Evolutionary conservation across 2,888 invertebrate genomes (phyloP).

Genomic region (Galerucella calmariensis): DNA sequence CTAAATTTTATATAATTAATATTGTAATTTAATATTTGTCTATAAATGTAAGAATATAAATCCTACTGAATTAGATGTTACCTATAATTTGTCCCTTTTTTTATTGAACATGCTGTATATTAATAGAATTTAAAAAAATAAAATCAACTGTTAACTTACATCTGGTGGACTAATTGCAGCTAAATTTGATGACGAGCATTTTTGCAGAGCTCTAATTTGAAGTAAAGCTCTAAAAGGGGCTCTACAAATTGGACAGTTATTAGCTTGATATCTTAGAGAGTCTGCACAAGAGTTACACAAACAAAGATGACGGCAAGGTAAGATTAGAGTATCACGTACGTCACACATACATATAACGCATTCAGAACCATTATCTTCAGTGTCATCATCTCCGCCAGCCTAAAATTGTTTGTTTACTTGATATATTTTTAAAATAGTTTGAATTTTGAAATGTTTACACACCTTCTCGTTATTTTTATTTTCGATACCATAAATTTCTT

Average conservation of each 20-base stretch:
- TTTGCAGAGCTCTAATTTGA: slow-evolving; percentile 93
- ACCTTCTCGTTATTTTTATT: slow-evolving; percentile 89
- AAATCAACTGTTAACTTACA: slow-evolving; percentile 64
- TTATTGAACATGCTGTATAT: too few relatives aligned
- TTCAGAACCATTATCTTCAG: slow-evolving; percentile 95
- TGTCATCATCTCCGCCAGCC: slow-evolving; percentile 78
- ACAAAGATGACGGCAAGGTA: slow-evolving; percentile 97
- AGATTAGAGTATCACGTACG: slow-evolving; percentile 93
- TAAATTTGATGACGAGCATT: slow-evolving; percentile 69
- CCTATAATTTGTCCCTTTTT: too few relatives aligned
- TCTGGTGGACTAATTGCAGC: slow-evolving; percentile 72
- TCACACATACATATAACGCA: slow-evolving; percentile 99
- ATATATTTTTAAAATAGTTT: background rate
- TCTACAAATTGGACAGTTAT: slow-evolving; percentile 98
- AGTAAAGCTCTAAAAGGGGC: slow-evolving; percentile 98
- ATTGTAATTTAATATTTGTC: too few relatives aligned
- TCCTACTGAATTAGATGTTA: too few relatives aligned
- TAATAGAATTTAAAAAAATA: background rate
- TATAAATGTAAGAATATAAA: too few relatives aligned
- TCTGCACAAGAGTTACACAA: slow-evolving; percentile 98
- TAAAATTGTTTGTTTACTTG: slow-evolving; percentile 23
- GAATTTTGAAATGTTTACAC: slow-evolving; percentile 13
- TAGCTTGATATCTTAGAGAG: slow-evolving; percentile 95
- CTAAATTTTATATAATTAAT: slow-evolving; percentile 58
- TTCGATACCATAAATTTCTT: slow-evolving; percentile 99